These are phyloP conservation scores for Desoria tigrina DNA, from an alignment of 2,888 invertebrate genomes.

Conservation along the genomic window DNA sequence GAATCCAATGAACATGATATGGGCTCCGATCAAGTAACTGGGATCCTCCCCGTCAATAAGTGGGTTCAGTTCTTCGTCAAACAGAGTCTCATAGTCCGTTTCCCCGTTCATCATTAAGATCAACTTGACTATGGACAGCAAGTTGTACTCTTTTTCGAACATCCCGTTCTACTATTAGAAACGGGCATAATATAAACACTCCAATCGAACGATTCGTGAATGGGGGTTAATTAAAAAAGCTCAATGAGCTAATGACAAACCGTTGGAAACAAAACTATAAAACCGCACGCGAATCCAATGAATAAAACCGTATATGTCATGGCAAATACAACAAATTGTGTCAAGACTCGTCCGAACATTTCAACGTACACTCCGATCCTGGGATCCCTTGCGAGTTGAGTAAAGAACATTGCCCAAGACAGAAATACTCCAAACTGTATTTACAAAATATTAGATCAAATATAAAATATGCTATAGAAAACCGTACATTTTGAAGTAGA, in stretches of 20 bases:
- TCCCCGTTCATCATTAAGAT: conserved; percentile 54
- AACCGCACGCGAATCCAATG: conserved; percentile 76
- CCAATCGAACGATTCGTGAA: neutral
- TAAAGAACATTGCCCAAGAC: conserved; percentile 83
- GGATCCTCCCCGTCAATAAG: conserved; percentile 15
- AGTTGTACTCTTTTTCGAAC: conserved; percentile 18
- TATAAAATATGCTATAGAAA: neutral
- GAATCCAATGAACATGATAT: conserved; percentile 51
- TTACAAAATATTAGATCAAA: neutral
- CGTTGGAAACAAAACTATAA: conserved; percentile 73
- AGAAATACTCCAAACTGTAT: conserved; percentile 66
- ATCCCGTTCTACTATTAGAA: conserved; percentile 24
- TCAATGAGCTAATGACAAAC: conserved; percentile 1
- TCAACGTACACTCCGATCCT: conserved; percentile 82
- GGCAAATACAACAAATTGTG: conserved; percentile 61
- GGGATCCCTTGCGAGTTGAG: conserved; percentile 81
- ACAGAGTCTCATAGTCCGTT: conserved; percentile 49
- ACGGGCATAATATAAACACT: no score
- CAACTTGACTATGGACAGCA: conserved; percentile 39
- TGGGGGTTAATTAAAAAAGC: neutral
- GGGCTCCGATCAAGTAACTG: conserved; percentile 48
- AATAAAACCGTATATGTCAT: conserved; percentile 77
- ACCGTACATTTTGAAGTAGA: no score
- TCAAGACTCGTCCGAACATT: conserved; percentile 76
- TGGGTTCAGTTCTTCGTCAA: conserved; percentile 35